These are phyloP conservation scores for Fragum fragum DNA, from an alignment of 2,888 invertebrate genomes.

Conservation along the genomic window DNA sequence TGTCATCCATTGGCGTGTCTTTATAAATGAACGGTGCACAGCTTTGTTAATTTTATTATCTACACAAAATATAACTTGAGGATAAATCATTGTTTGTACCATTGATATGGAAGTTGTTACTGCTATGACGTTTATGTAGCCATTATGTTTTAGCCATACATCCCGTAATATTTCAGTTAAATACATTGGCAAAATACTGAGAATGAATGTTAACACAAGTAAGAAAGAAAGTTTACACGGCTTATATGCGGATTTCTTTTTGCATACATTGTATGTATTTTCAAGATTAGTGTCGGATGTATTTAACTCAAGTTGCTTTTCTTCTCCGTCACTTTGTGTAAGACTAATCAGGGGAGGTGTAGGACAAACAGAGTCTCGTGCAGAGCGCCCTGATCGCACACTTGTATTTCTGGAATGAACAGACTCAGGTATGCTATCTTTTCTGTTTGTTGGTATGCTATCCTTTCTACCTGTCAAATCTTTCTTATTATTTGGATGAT, in stretches of 20 bases:
- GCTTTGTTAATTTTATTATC: slow-evolving; percentile 76
- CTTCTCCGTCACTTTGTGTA: slow-evolving; percentile 64
- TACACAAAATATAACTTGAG: slow-evolving; percentile 79
- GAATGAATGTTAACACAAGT: slow-evolving; percentile 74
- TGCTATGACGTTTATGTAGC: slow-evolving; percentile 78
- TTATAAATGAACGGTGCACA: slow-evolving; percentile 65
- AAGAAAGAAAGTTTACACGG: slow-evolving; percentile 74
- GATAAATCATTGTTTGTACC: slow-evolving; percentile 81
- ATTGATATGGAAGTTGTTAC: slow-evolving; percentile 78
- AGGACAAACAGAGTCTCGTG: slow-evolving; percentile 62
- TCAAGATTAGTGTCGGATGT: slow-evolving; percentile 53
- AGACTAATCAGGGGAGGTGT: slow-evolving; percentile 66
- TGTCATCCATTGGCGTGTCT: slow-evolving; percentile 60
- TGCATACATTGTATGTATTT: slow-evolving; percentile 40
- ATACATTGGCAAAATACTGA: slow-evolving; percentile 78
- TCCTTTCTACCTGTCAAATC: background rate
- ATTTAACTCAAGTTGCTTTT: slow-evolving; percentile 55
- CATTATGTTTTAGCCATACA: slow-evolving; percentile 61
- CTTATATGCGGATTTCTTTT: slow-evolving; percentile 36
- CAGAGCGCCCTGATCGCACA: slow-evolving; percentile 54
- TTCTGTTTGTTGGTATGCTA: slow-evolving; percentile 9
- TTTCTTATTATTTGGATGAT: background rate
- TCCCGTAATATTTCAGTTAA: slow-evolving; percentile 75
- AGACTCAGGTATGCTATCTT: slow-evolving; percentile 31
- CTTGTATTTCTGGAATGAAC: slow-evolving; percentile 46